A percentile compares a stretch with the other conserved stretches of the same genome.
phyloP scores from a whole-genome alignment of 2,797 vertebrate genomes.

The Valencia hispanica region DNA sequence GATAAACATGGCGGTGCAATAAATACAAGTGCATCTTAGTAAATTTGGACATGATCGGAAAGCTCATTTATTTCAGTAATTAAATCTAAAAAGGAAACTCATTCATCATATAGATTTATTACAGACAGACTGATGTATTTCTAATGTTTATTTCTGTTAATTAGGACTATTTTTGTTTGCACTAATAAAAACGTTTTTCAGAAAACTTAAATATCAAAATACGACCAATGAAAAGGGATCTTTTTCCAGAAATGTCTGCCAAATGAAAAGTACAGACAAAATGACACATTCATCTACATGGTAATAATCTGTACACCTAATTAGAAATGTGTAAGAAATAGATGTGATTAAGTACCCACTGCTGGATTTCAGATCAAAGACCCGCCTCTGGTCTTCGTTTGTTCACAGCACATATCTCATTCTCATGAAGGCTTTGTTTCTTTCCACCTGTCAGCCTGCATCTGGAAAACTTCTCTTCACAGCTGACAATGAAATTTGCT shows the following conservation, averaged over 20 bases:
- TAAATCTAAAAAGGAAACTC: not conserved
- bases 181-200: too few species aligned
- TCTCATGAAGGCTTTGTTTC: not conserved
- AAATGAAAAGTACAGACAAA: not conserved
- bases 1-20: conserved; percentile 6
- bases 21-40: conserved; percentile 10
- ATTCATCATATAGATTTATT: too few species aligned
- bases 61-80: too few species aligned
- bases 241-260: too few species aligned
- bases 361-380: not conserved
- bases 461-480: conserved; percentile 7
- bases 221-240: too few species aligned
- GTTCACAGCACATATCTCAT: not conserved
- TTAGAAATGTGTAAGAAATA: not conserved
- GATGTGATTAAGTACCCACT: not conserved
- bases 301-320: not conserved
- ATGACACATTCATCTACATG: not conserved
- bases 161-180: too few species aligned
- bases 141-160: too few species aligned
- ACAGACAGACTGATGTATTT: too few species aligned
- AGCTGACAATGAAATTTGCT: conserved; percentile 4
- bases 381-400: not conserved
- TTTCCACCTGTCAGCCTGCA: conserved; percentile 10
- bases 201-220: too few species aligned
- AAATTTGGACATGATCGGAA: not conserved